Conservation (phyloP, 2,888 invertebrate species). For the Melinopterus prodromus region DNA sequence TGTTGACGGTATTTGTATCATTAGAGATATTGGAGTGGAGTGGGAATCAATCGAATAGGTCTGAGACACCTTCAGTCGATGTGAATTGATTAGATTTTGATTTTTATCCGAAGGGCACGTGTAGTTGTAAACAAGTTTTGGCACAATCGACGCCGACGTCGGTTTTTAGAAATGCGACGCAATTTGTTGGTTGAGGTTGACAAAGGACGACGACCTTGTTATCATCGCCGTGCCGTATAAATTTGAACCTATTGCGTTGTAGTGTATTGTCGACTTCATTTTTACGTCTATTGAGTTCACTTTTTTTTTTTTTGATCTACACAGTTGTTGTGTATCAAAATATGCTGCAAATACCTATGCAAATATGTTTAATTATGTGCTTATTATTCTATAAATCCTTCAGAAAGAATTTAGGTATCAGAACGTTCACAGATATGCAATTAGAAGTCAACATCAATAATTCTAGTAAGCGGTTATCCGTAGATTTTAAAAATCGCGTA, state of each 20-base stretch:
- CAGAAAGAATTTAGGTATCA: too few relatives aligned
- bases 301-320: too few relatives aligned
- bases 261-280: neutral
- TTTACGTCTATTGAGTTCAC: neutral
- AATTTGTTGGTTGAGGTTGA: neutral
- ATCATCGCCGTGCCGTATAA: neutral
- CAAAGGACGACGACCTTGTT: neutral
- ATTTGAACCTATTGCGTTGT: neutral
- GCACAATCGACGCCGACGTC: neutral
- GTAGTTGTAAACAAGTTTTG: neutral
- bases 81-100: neutral
- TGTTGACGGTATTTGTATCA: conserved; percentile 44
- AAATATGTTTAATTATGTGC: too few relatives aligned
- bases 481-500: too few relatives aligned
- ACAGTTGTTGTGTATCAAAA: too few relatives aligned
- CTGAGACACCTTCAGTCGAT: neutral
- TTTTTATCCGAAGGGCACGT: neutral
- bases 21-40: conserved; percentile 39
- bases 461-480: too few relatives aligned
- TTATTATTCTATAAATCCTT: too few relatives aligned
- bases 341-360: too few relatives aligned
- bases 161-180: neutral
- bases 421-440: too few relatives aligned
- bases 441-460: too few relatives aligned
- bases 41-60: neutral